These are phyloP conservation scores for Cyprinodon brontotheroides DNA, from an alignment of 2,113 vertebrate genomes.

Conservation along the genomic window DNA sequence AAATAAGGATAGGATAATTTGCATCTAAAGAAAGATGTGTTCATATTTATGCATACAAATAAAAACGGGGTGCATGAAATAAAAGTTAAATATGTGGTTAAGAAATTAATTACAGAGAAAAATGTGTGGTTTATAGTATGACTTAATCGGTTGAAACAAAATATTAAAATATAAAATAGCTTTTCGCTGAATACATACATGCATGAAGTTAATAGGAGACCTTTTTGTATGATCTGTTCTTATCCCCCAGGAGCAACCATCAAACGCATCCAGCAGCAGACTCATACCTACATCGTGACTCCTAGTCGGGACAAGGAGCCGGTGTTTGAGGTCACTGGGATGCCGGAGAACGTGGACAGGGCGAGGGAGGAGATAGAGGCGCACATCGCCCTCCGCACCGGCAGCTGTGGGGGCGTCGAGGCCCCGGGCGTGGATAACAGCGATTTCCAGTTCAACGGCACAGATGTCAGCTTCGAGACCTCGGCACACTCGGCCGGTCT, in stretches of 20 bases:
- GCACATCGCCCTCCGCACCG: slow-evolving; percentile 92
- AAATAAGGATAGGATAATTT: too few species aligned
- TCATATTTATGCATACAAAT: too few species aligned
- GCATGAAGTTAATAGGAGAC: neutral
- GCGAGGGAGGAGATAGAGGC: slow-evolving; percentile 94
- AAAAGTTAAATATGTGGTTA: too few species aligned
- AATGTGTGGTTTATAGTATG: too few species aligned
- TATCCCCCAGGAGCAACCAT: slow-evolving; percentile 85
- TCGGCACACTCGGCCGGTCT: slow-evolving; percentile 25
- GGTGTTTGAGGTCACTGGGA: slow-evolving; percentile 93
- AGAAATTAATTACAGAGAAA: too few species aligned
- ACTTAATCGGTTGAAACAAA: too few species aligned
- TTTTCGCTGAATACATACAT: neutral
- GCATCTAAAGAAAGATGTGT: too few species aligned
- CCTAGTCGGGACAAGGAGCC: slow-evolving; percentile 96
- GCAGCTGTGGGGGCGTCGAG: slow-evolving; percentile 82
- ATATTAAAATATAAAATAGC: too few species aligned
- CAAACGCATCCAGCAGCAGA: slow-evolving; percentile 96
- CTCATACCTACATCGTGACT: slow-evolving; percentile 96
- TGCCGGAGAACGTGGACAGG: slow-evolving; percentile 93
- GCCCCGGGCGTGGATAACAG: slow-evolving; percentile 84
- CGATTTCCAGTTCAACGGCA: slow-evolving; percentile 93
- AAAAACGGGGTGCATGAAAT: too few species aligned
- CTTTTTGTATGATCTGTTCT: too few species aligned
- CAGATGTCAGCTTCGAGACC: slow-evolving; percentile 90